A percentile compares a stretch with the other conserved stretches of the same genome.
phyloP scores from a whole-genome alignment of 1,140 invertebrate species.

The Stenopsyche tienmushanensis region DNA sequence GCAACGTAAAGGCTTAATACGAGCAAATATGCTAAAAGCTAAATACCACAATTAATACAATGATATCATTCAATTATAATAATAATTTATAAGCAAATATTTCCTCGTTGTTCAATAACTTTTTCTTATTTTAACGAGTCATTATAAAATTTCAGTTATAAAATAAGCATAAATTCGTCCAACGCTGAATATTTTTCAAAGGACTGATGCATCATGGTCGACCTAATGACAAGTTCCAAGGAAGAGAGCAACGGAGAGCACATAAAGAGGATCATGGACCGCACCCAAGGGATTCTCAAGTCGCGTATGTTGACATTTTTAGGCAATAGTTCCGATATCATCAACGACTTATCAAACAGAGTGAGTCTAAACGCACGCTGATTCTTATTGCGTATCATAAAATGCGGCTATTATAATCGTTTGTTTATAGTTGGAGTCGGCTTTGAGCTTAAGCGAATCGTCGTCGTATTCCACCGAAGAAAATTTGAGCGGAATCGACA shows the following conservation, averaged over 20 bases:
- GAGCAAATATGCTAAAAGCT: too few relatives aligned
- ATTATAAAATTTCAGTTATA: too few relatives aligned
- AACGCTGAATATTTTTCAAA: too few relatives aligned
- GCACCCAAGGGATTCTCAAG: conserved; percentile 50
- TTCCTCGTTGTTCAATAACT: too few relatives aligned
- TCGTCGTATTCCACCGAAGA: conserved; percentile 36
- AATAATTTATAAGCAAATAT: too few relatives aligned
- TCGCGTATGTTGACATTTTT: conserved; percentile 52
- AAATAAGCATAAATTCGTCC: too few relatives aligned
- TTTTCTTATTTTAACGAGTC: too few relatives aligned
- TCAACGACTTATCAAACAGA: conserved; percentile 53
- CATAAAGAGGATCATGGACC: conserved; percentile 51
- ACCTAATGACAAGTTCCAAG: conserved; percentile 28
- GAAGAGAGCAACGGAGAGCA: conserved; percentile 39
- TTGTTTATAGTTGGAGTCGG: conserved; percentile 37
- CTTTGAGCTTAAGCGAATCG: conserved; percentile 40
- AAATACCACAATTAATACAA: too few relatives aligned
- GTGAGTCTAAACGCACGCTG: conserved; percentile 43
- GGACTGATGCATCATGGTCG: conserved; percentile 38
- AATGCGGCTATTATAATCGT: neutral
- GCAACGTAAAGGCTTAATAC: too few relatives aligned
- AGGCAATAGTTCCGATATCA: conserved; percentile 52
- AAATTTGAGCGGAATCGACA: conserved; percentile 16
- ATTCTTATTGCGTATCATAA: neutral
- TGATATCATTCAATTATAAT: too few relatives aligned